phyloP scores from a whole-genome alignment of 2,797 vertebrate genomes.

The Sebastiscus tertius region DNA sequence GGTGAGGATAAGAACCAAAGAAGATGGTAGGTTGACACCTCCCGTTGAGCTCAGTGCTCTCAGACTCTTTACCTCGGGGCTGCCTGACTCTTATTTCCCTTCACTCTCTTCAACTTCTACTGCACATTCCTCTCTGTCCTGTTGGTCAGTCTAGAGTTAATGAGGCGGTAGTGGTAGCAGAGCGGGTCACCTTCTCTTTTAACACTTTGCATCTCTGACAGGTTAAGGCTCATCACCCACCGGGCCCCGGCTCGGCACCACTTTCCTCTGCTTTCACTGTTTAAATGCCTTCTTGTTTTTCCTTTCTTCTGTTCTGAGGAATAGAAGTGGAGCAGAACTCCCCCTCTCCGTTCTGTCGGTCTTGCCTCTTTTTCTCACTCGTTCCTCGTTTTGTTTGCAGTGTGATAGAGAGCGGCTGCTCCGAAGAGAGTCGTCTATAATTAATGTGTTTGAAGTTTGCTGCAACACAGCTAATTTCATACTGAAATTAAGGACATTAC shows the following conservation, averaged over 20 bases:
- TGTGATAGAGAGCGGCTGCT: conserved; percentile 55
- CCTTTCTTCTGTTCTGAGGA: conserved; percentile 21
- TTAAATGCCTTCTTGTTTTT: conserved; percentile 32
- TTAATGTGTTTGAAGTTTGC: conserved; percentile 79
- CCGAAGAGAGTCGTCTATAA: conserved; percentile 71
- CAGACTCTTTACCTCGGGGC: conserved; percentile 22
- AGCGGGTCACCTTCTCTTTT: conserved; percentile 27
- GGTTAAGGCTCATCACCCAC: conserved; percentile 49
- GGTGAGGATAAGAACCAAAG: conserved; percentile 92
- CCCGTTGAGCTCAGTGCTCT: conserved; percentile 28
- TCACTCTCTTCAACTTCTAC: conserved; percentile 24
- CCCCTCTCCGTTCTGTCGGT: neutral
- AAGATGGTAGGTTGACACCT: conserved; percentile 91
- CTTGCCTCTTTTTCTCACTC: conserved; percentile 19
- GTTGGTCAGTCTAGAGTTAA: conserved; percentile 53
- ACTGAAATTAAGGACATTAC: conserved; percentile 71
- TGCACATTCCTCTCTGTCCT: conserved; percentile 21
- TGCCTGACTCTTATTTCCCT: conserved; percentile 32
- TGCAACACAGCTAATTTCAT: conserved; percentile 72
- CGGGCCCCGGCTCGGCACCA: conserved; percentile 18
- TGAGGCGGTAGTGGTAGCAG: conserved; percentile 15
- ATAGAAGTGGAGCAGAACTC: conserved; percentile 45
- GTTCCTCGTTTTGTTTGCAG: conserved; percentile 58
- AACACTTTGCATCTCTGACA: conserved; percentile 32
- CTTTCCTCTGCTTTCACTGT: conserved; percentile 43